phyloP scores from a whole-genome alignment of 2,797 vertebrate species.

The Onychomys torridus region DNA sequence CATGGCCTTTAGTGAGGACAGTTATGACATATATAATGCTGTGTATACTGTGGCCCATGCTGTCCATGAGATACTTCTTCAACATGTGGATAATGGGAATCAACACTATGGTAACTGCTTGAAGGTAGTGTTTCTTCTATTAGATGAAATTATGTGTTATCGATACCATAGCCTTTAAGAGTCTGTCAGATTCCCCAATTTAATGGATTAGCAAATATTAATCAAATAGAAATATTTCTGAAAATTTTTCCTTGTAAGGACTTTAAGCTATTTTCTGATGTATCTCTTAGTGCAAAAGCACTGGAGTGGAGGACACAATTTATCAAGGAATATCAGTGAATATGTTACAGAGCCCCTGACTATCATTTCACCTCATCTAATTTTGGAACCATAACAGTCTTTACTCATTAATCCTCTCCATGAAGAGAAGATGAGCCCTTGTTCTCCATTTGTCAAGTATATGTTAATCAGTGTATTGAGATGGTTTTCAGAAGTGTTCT shows the following conservation, averaged over 20 bases:
- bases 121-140: background rate
- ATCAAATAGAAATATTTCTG: too few species aligned
- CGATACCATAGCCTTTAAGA: background rate
- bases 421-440: background rate
- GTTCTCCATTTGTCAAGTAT: background rate
- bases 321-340: background rate
- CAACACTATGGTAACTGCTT: accelerated
- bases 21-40: background rate
- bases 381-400: too few species aligned
- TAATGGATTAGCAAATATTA: background rate
- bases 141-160: background rate
- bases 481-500: background rate
- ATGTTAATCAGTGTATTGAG: too few species aligned
- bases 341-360: too few species aligned
- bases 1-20: background rate
- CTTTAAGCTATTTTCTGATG: too few species aligned
- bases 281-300: too few species aligned
- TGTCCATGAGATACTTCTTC: background rate
- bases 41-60: background rate
- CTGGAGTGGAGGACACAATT: background rate
- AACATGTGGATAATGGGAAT: background rate
- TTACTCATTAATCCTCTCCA: background rate
- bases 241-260: too few species aligned
- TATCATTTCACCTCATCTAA: background rate
- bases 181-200: background rate